Evolutionary conservation across 2,888 invertebrate genomes (phyloP).

Genomic region (Lamellibrachia satsuma): DNA sequence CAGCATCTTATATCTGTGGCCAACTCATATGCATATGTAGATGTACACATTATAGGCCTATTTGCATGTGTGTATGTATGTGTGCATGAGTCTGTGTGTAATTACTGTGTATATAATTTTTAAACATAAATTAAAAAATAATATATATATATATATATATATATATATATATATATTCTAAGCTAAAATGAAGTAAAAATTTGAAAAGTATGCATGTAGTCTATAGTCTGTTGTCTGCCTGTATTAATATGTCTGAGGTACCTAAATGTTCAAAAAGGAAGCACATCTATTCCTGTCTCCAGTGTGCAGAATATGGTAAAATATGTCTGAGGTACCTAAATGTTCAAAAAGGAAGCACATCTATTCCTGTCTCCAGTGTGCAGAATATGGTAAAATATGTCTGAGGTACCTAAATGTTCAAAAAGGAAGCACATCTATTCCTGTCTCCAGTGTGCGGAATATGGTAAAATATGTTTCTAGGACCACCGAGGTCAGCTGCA

Average conservation of each 20-base stretch:
- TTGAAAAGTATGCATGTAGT: background rate
- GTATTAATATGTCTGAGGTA: background rate
- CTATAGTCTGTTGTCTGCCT: background rate
- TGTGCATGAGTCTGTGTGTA: background rate
- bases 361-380: conserved; percentile 3
- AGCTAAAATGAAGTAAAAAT: background rate
- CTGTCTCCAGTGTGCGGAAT: background rate
- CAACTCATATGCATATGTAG: background rate
- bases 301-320: background rate
- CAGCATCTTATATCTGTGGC: background rate
- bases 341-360: background rate
- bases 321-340: conserved; percentile 17
- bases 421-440: background rate
- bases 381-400: background rate
- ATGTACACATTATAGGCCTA: background rate
- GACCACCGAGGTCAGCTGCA: background rate
- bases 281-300: conserved; percentile 1
- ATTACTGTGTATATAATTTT: background rate
- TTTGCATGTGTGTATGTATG: background rate
- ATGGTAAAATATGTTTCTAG: background rate
- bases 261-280: conserved; percentile 20
- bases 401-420: conserved; percentile 17
- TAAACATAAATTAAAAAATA: background rate
- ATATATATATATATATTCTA: background rate
- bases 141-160: background rate